Conservation (phyloP, 2,888 invertebrate genomes). For the Platynereis dumerilii region DNA sequence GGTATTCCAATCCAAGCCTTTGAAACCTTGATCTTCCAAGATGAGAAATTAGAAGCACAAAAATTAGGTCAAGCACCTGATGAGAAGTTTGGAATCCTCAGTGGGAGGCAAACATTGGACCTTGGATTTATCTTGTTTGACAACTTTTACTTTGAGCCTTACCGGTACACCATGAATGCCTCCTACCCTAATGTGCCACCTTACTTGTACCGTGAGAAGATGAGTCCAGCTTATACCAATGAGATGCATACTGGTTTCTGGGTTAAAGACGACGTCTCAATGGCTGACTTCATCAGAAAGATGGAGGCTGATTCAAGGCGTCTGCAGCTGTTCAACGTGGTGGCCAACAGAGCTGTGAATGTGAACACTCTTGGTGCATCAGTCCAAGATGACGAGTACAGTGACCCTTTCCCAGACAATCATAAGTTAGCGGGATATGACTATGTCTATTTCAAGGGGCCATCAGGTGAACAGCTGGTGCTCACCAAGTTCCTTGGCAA, state of each 20-base stretch:
- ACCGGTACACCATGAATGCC: not conserved
- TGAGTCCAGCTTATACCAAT: not conserved
- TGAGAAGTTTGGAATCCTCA: not conserved
- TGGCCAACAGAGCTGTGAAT: conserved; percentile 1
- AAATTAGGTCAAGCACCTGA: not conserved
- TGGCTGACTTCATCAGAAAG: not conserved
- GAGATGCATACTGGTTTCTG: not conserved
- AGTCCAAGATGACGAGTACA: not conserved
- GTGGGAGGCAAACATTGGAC: not conserved
- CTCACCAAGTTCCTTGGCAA: conserved; percentile 3
- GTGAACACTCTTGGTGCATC: not conserved
- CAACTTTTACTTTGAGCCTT: not conserved
- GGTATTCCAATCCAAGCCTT: not conserved
- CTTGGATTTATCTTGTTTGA: not conserved
- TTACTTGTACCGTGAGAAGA: not conserved
- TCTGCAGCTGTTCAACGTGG: not conserved
- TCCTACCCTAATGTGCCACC: not conserved
- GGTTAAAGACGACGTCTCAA: not conserved
- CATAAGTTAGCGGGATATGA: not conserved
- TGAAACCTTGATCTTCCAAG: conserved; percentile 1
- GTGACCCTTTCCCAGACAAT: not conserved
- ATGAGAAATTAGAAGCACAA: not conserved
- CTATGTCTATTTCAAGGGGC: conserved; percentile 4
- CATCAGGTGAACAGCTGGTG: not conserved
- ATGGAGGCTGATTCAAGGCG: not conserved